phyloP scores from a whole-genome alignment of 2,797 vertebrate species.

The Dipus sagitta region DNA sequence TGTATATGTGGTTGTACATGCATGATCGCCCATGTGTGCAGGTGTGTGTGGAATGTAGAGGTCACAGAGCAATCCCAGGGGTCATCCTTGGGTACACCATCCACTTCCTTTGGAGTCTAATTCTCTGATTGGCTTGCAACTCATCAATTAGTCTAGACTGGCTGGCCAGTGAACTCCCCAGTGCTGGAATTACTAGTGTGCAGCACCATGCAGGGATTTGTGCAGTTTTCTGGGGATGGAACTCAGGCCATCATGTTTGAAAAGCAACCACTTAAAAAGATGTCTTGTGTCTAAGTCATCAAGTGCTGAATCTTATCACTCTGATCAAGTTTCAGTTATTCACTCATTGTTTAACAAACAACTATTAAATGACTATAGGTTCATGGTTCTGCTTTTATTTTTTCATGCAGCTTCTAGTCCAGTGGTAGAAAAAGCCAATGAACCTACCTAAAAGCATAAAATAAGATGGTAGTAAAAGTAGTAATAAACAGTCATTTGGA shows the following conservation, averaged over 20 bases:
- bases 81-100: too few species aligned
- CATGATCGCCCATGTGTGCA: neutral
- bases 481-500: neutral
- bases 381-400: neutral
- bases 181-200: neutral
- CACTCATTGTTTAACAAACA: neutral
- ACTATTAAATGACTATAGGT: neutral
- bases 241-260: neutral
- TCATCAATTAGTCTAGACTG: neutral
- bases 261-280: neutral
- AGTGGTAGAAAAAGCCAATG: neutral
- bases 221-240: neutral
- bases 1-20: too few species aligned
- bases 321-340: neutral
- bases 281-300: neutral
- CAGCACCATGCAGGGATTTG: neutral
- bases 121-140: neutral
- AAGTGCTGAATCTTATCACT: neutral
- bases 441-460: neutral
- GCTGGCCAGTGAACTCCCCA: neutral
- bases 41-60: neutral
- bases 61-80: neutral
- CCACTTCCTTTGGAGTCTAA: neutral
- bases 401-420: neutral
- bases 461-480: neutral